These are phyloP conservation scores for Peucedramus taeniatus DNA, from an alignment of 2,113 vertebrate species.

Conservation along the genomic window DNA sequence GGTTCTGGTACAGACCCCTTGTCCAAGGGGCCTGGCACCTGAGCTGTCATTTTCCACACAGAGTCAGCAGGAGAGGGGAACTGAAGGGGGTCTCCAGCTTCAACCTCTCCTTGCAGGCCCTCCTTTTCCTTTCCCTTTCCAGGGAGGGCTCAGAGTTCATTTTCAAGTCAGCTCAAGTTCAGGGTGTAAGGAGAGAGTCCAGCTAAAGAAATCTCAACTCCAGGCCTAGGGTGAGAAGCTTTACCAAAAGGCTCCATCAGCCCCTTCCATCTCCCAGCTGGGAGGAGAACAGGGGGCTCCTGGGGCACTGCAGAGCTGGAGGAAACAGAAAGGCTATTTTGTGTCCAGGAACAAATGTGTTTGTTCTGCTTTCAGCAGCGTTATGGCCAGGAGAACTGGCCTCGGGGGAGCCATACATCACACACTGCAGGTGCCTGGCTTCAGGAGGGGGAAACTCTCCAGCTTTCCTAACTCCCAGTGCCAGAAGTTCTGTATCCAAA, in stretches of 20 bases:
- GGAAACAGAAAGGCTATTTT: neutral
- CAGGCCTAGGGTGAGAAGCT: neutral
- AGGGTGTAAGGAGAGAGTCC: neutral
- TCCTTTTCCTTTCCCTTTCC: neutral
- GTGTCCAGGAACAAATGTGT: conserved; percentile 40
- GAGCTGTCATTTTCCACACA: neutral
- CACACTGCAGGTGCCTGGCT: conserved; percentile 55
- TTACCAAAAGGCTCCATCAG: neutral
- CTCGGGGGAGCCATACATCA: conserved; percentile 56
- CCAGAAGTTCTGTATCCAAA: conserved; percentile 49
- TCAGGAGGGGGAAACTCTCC: conserved; percentile 46
- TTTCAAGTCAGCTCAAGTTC: neutral
- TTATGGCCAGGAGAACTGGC: conserved; percentile 24
- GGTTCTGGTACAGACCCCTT: neutral
- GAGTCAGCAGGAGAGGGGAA: neutral
- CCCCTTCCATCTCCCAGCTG: neutral
- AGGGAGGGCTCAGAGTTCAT: neutral
- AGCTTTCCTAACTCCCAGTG: conserved; percentile 10
- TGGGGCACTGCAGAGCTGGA: neutral
- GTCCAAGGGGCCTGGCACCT: neutral
- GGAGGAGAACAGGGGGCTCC: neutral
- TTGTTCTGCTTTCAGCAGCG: conserved; percentile 57
- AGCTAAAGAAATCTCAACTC: neutral
- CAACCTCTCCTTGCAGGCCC: neutral
- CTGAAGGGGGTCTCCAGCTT: neutral